Evolutionary conservation across 2,113 vertebrate species (phyloP).

Genomic region (Ochotona princeps): DNA sequence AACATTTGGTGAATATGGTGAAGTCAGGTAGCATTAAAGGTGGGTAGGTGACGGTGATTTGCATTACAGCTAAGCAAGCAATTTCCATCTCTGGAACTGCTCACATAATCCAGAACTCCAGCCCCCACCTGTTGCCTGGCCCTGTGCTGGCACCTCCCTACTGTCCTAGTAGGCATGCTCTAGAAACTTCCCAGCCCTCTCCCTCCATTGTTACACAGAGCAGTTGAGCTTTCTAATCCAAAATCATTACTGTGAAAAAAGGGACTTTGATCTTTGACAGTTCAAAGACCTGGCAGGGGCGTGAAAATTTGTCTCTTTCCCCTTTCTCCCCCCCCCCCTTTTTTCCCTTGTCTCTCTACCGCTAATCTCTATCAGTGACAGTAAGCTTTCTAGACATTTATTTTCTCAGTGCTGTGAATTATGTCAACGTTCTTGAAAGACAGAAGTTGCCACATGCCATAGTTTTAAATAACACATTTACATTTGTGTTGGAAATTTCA

Average conservation of each 20-base stretch:
- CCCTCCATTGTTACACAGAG: not conserved
- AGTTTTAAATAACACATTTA: conserved; percentile 5
- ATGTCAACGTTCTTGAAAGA: not conserved
- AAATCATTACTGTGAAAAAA: not conserved
- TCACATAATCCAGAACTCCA: not conserved
- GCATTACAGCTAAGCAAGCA: not conserved
- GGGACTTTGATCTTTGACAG: not conserved
- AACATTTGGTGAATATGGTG: not conserved
- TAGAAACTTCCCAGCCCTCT: not conserved
- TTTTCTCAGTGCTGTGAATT: not conserved
- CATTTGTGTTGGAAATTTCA: not conserved
- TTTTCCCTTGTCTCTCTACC: not conserved
- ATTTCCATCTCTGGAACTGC: not conserved
- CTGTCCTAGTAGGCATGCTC: not conserved
- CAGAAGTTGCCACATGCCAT: not conserved
- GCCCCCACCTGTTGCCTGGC: not conserved
- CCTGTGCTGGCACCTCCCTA: not conserved
- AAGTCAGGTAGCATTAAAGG: not conserved
- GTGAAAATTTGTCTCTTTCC: not conserved
- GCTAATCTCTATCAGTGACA: not conserved
- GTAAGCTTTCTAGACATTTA: not conserved
- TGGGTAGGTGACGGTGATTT: conserved; percentile 1
- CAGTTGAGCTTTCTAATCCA: not conserved
- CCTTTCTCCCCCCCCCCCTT: not conserved
- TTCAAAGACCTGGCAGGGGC: not conserved